phyloP scores from a whole-genome alignment of 2,113 vertebrate genomes.

The Anarrhichthys ocellatus region DNA sequence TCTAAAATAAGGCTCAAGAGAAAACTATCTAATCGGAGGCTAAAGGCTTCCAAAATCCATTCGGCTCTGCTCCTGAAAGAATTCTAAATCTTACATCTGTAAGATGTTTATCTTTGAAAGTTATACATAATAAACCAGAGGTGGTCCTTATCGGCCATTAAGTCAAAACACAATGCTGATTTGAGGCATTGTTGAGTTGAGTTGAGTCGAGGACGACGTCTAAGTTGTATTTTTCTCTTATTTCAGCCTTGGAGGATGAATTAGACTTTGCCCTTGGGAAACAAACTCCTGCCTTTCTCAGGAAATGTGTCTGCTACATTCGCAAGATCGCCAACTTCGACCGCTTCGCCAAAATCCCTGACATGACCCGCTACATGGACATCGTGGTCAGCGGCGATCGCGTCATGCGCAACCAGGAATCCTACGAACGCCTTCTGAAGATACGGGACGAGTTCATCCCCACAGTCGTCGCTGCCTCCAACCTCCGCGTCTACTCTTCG shows the following conservation, averaged over 20 bases:
- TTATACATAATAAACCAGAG: conserved; percentile 4
- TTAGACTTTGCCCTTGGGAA: conserved; percentile 98
- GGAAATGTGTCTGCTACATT: conserved; percentile 99
- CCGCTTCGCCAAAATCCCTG: conserved; percentile 93
- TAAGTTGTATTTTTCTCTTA: neutral
- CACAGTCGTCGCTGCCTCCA: conserved; percentile 93
- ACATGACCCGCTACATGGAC: conserved; percentile 97
- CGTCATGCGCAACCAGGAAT: conserved; percentile 91
- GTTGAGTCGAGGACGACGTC: neutral
- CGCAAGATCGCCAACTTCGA: conserved; percentile 98
- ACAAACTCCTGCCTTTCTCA: conserved; percentile 96
- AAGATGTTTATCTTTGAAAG: conserved; percentile 22
- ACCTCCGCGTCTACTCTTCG: conserved; percentile 96
- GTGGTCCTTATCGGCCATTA: neutral
- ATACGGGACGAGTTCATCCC: conserved; percentile 98
- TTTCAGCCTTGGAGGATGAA: conserved; percentile 95
- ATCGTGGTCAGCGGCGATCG: conserved; percentile 87
- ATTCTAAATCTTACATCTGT: conserved; percentile 47
- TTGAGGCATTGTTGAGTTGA: too few relatives aligned
- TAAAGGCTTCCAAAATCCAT: conserved; percentile 54
- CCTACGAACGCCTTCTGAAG: conserved; percentile 93
- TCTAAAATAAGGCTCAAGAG: conserved; percentile 63
- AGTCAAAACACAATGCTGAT: neutral
- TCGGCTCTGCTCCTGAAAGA: conserved; percentile 31
- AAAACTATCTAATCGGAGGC: conserved; percentile 56